phyloP scores from a whole-genome alignment of 2,113 vertebrate genomes.

The Microcebus jonahi region DNA sequence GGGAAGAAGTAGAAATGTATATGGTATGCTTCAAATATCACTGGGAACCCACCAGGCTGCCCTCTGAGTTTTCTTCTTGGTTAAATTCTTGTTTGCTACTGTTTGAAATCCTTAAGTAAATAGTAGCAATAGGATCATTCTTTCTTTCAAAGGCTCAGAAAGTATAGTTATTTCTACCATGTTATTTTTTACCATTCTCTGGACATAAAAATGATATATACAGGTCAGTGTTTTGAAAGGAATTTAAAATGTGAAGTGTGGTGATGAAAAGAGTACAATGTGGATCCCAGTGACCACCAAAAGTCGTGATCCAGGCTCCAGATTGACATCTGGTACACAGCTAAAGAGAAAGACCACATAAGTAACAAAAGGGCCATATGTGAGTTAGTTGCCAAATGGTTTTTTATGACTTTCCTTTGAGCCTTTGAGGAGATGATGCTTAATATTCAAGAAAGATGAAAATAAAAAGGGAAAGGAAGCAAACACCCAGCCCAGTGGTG shows the following conservation, averaged over 20 bases:
- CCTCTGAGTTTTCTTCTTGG: not conserved
- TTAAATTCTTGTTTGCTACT: slow-evolving; percentile 15
- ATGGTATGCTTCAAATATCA: not conserved
- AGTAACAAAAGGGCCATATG: not conserved
- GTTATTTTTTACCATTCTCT: not conserved
- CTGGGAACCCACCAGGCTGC: not conserved
- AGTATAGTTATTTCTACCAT: not conserved
- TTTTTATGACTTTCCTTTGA: slow-evolving; percentile 68
- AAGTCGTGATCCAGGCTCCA: not conserved
- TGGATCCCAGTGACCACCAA: not conserved
- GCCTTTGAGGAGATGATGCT: slow-evolving; percentile 71
- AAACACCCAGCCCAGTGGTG: slow-evolving; percentile 78
- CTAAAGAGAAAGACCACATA: not conserved
- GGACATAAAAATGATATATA: not conserved
- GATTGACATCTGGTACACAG: not conserved
- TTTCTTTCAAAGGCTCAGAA: not conserved
- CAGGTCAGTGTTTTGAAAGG: not conserved
- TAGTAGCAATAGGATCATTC: not conserved
- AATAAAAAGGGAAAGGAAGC: slow-evolving; percentile 79
- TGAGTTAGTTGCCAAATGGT: not conserved
- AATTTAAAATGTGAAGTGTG: slow-evolving; percentile 32
- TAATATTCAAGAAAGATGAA: slow-evolving; percentile 80
- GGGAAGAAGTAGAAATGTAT: not conserved
- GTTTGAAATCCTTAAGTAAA: not conserved
- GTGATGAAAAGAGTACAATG: not conserved